phyloP scores from a whole-genome alignment of 2,888 invertebrate genomes.

The Diogma glabrata region DNA sequence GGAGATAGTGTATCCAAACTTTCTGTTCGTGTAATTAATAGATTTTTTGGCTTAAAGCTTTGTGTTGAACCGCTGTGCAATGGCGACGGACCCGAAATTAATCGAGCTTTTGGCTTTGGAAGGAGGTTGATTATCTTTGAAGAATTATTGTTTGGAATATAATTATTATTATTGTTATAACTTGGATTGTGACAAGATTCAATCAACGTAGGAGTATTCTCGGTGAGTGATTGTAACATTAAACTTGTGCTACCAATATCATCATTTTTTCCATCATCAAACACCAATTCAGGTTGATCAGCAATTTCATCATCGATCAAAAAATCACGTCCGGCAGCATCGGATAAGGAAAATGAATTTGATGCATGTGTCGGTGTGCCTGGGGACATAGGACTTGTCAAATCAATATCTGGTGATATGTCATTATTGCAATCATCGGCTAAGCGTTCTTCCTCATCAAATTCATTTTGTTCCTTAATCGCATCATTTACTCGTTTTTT shows the following conservation, averaged over 20 bases:
- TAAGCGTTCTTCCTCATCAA: constrained; percentile 32
- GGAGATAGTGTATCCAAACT: constrained; percentile 75
- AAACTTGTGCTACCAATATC: background rate
- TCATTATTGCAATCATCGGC: constrained; percentile 37
- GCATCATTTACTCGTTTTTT: constrained; percentile 23
- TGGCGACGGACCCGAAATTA: constrained; percentile 19
- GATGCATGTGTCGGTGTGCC: constrained; percentile 71
- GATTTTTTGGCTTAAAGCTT: constrained; percentile 30
- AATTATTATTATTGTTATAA: background rate
- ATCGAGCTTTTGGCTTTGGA: constrained; percentile 28
- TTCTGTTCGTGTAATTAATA: constrained; percentile 47
- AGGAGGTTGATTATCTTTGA: background rate
- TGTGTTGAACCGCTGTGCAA: constrained; percentile 29
- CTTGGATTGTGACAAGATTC: constrained; percentile 1
- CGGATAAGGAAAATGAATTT: constrained; percentile 68
- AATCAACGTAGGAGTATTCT: constrained; percentile 8
- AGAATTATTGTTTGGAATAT: background rate
- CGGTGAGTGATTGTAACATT: constrained; percentile 4
- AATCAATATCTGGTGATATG: constrained; percentile 34
- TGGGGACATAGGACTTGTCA: constrained; percentile 46
- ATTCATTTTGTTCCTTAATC: constrained; percentile 28
- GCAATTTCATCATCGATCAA: constrained; percentile 83
- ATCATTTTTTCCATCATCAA: constrained; percentile 26
- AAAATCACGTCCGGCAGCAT: constrained; percentile 56
- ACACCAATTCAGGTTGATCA: constrained; percentile 75